Evolutionary conservation across 35 echinoderm and acorn worm species (phyloP), one percentile per base, ranked within the genome.

Genomic region (Strongylocentrotus purpuratus): DNA sequence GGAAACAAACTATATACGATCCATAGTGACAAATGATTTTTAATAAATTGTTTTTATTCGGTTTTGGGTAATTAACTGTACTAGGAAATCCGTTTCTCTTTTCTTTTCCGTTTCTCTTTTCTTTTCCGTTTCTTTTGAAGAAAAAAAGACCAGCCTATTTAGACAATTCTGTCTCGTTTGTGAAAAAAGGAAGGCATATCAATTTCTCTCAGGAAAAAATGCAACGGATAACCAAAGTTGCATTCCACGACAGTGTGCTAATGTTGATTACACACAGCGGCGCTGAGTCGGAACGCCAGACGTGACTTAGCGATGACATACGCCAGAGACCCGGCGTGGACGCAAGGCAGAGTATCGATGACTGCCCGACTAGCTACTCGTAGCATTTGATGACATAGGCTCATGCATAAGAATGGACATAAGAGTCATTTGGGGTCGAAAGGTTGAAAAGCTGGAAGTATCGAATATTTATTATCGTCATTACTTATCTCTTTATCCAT

Each of bases 241-340:
- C 87, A 89, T 89, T 89, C 87, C 87, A n/a, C 45, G 33, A 89
- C 2, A 89, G 14, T 89, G 87, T 89, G 87, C 87, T 89, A 89
- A 89, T 89, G 87, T 46, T 89, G 87, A 89, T 28, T 89, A 89
- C 87, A 89, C 87, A 89, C 87, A 89, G 87, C 45, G 87, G 87
- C 87, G 87, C 87, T 89, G 87, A 22, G 87, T 89, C 45, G 87
- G 87, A 89, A 89, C 87, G 45, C 87, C 87, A 89, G 15, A 89
- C 87, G 87, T 46, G 87, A 89, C 33, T 46, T 33, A 31, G 87
- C 45, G 87, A 89, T 89, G 87, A 89, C 87, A 89, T 41, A 89
- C 87, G 45, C 31, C 11, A 33, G 87, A 89, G 87, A 89, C 87
- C 87, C 32, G 33, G 87, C 33, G 20, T 33, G 45, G 87, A 89